Percentiles rank a stretch among this genome's conserved stretches.
These are phyloP conservation scores for Machimus rusticus DNA, from an alignment of 2,888 invertebrate genomes.

Conservation along the genomic window DNA sequence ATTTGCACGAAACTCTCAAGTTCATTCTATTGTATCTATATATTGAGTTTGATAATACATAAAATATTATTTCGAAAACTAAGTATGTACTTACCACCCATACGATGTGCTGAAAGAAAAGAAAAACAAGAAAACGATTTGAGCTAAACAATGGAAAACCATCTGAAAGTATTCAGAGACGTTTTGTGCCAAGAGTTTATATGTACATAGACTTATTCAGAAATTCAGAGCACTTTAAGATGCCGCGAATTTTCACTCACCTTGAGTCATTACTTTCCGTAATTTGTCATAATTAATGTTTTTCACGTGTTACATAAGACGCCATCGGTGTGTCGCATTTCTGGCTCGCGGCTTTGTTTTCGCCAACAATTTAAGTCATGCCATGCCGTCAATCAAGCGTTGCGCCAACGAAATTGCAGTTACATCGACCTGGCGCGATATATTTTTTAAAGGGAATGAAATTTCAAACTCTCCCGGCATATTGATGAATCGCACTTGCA, in stretches of 20 bases:
- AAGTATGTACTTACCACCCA: neutral
- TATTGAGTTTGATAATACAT: neutral
- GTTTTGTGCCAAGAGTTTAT: neutral
- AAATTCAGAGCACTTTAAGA: neutral
- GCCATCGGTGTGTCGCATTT: neutral
- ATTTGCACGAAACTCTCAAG: neutral
- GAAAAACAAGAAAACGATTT: neutral
- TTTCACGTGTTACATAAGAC: neutral
- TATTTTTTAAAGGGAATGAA: neutral
- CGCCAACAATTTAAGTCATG: neutral
- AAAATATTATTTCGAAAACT: neutral
- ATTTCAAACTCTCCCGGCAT: neutral
- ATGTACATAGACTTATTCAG: neutral
- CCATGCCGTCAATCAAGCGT: neutral
- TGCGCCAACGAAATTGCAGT: neutral
- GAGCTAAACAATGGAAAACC: neutral
- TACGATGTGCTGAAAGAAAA: neutral
- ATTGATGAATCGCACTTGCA: neutral
- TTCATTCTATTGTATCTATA: neutral
- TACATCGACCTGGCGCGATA: neutral
- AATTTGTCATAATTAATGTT: neutral
- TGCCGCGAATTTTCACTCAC: neutral
- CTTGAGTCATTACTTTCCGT: neutral
- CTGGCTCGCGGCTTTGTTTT: neutral
- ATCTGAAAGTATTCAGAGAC: neutral